phyloP scores from a whole-genome alignment of 2,113 vertebrate species.

The Psilopsiagon aurifrons region DNA sequence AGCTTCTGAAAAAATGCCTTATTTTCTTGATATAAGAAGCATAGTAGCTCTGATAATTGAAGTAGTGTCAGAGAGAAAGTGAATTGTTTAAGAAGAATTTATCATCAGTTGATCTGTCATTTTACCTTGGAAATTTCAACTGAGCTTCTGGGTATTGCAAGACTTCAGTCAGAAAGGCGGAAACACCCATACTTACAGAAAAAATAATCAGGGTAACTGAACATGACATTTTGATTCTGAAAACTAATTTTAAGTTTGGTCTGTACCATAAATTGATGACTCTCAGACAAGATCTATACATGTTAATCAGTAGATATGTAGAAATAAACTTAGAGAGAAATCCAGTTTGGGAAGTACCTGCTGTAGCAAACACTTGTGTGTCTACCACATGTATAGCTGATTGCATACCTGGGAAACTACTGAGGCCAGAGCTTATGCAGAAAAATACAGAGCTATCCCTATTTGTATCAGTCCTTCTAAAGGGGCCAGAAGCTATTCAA shows the following conservation, averaged over 20 bases:
- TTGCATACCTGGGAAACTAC: background rate
- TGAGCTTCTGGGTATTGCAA: background rate
- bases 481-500: background rate
- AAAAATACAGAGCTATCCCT: background rate
- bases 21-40: background rate
- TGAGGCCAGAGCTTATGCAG: background rate
- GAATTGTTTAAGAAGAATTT: background rate
- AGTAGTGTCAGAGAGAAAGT: background rate
- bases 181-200: background rate
- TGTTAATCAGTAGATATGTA: background rate
- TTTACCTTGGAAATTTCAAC: background rate
- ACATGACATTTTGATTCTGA: background rate
- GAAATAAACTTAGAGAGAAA: background rate
- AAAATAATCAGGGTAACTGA: background rate
- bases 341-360: background rate
- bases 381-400: background rate
- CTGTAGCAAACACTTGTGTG: background rate
- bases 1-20: background rate
- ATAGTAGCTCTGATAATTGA: background rate
- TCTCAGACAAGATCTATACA: background rate
- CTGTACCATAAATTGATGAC: background rate
- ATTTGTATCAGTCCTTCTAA: background rate
- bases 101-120: background rate
- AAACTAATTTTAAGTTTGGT: background rate
- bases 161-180: background rate